Percentiles rank a stretch among this genome's conserved stretches.
These are phyloP conservation scores for Neodiprion fabricii DNA, from an alignment of 1,140 invertebrate genomes.

Conservation along the genomic window DNA sequence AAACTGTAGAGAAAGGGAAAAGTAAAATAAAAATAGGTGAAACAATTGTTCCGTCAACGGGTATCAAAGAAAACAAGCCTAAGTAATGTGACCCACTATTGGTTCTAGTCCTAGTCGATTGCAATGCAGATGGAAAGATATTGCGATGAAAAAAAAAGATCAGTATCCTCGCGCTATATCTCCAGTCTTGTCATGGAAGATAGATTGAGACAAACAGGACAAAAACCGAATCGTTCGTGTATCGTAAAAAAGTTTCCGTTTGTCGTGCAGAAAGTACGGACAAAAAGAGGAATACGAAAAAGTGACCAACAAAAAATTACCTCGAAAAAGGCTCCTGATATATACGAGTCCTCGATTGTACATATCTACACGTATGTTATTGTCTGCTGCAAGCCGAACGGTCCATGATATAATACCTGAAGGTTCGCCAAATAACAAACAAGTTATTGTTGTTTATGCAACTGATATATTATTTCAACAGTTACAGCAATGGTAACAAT, in stretches of 20 bases:
- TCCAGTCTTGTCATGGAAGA: background rate
- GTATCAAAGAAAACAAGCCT: background rate
- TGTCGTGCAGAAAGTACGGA: background rate
- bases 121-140: background rate
- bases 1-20: no score
- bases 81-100: background rate
- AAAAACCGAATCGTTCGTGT: background rate
- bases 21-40: background rate
- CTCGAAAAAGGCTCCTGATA: background rate
- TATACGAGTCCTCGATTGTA: background rate
- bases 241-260: background rate
- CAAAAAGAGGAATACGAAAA: background rate
- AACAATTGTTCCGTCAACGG: background rate
- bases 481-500: background rate
- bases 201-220: slow-evolving; percentile 1
- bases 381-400: background rate
- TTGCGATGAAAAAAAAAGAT: background rate
- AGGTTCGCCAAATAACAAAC: background rate
- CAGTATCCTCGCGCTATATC: background rate
- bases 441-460: background rate
- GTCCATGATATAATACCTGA: no score
- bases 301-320: background rate
- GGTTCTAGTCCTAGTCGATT: background rate
- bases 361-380: background rate
- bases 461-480: background rate